Percentiles rank a stretch among this genome's conserved stretches.
Evolutionary conservation across 2,797 vertebrate species (phyloP).

Genomic region (Catostomus latipinnis): DNA sequence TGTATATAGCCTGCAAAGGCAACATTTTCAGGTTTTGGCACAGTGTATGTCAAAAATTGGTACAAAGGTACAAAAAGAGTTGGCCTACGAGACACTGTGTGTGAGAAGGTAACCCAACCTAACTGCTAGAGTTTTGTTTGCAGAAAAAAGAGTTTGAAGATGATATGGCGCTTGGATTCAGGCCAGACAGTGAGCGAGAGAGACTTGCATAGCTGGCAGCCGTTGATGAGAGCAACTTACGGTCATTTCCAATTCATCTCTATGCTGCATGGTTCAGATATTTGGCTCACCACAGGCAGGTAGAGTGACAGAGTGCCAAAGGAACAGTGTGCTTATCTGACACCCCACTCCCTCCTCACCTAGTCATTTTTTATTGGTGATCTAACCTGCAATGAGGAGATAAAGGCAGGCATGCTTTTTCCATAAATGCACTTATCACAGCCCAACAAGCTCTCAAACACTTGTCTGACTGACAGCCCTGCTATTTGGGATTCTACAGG

Average conservation of each 20-base stretch:
- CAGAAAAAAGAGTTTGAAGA: constrained; percentile 6
- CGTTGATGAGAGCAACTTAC: constrained; percentile 40
- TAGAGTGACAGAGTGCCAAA: constrained; percentile 57
- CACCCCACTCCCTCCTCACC: not conserved
- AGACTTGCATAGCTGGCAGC: constrained; percentile 32
- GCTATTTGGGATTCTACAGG: constrained; percentile 74
- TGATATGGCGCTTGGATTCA: constrained; percentile 19
- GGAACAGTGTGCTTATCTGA: constrained; percentile 68
- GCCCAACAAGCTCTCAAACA: constrained; percentile 73
- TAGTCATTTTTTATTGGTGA: constrained; percentile 75
- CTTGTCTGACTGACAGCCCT: constrained; percentile 72
- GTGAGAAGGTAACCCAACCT: constrained; percentile 15
- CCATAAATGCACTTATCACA: constrained; percentile 81
- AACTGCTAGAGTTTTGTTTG: constrained; percentile 28
- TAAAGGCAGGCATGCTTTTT: constrained; percentile 76
- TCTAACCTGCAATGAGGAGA: constrained; percentile 80
- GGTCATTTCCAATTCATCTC: constrained; percentile 47
- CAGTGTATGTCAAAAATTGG: no score
- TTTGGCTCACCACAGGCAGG: constrained; percentile 26
- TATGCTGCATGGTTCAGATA: constrained; percentile 31
- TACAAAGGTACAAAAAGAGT: not conserved
- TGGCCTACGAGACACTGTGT: not conserved
- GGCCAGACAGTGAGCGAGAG: constrained; percentile 23
- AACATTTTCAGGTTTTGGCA: no score
- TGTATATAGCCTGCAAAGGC: no score